These are phyloP conservation scores for Capromys pilorides DNA, from an alignment of 2,797 vertebrate genomes.

Conservation along the genomic window DNA sequence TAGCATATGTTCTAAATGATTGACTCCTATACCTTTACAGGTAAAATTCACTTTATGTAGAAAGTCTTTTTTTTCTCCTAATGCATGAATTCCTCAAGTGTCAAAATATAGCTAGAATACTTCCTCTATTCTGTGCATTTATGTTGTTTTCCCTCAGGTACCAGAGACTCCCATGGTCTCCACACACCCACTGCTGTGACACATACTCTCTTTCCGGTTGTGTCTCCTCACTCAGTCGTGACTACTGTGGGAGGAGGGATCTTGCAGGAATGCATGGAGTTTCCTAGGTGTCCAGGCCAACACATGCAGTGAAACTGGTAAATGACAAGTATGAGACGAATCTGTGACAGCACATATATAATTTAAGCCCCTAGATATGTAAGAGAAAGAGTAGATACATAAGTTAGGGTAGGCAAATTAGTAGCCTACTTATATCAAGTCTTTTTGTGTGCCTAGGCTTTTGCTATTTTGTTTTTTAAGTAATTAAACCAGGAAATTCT, in stretches of 20 bases:
- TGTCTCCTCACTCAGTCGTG: not conserved
- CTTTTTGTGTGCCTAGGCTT: not conserved
- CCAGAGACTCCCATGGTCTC: not conserved
- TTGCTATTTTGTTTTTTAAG: not conserved
- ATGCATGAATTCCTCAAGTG: not conserved
- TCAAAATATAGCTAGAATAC: not conserved
- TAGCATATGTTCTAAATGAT: not conserved
- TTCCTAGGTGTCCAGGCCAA: not conserved
- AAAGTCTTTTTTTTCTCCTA: not conserved
- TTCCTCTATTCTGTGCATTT: not conserved
- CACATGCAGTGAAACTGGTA: not conserved
- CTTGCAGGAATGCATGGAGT: not conserved
- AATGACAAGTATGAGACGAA: not conserved
- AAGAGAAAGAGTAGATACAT: not conserved
- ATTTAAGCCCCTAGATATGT: not conserved
- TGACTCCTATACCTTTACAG: not conserved
- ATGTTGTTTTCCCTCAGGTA: too few species aligned
- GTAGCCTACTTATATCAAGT: not conserved
- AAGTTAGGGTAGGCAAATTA: not conserved
- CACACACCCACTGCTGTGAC: not conserved
- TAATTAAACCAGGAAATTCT: conserved; percentile 15
- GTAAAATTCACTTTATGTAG: not conserved
- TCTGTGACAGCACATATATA: not conserved
- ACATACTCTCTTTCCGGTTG: not conserved
- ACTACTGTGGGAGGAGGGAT: not conserved